Evolutionary conservation across 2,797 vertebrate genomes (phyloP).

Genomic region (Hoplostethus mediterraneus): DNA sequence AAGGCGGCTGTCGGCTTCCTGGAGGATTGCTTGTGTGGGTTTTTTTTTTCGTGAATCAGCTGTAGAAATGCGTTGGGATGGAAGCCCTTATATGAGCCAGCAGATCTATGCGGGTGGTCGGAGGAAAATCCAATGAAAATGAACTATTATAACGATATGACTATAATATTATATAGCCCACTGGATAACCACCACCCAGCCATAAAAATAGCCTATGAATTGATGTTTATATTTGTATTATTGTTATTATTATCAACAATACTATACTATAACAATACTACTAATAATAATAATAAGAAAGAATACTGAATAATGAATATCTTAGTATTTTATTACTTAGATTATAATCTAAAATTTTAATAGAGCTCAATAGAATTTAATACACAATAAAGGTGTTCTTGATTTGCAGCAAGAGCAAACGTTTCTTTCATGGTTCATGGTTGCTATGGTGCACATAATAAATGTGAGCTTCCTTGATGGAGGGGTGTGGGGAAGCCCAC

Average conservation of each 20-base stretch:
- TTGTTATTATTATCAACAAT: too few relatives aligned
- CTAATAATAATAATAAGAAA: too few relatives aligned
- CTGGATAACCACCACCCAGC: too few relatives aligned
- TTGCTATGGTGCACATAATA: constrained; percentile 70
- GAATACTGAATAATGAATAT: too few relatives aligned
- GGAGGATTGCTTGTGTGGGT: constrained; percentile 41
- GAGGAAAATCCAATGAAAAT: constrained; percentile 40
- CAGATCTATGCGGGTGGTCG: constrained; percentile 57
- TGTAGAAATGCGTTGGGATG: constrained; percentile 32
- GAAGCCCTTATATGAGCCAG: constrained; percentile 56
- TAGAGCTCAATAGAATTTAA: too few relatives aligned
- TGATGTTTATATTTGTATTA: too few relatives aligned
- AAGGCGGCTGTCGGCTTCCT: neutral
- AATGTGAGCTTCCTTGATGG: constrained; percentile 40
- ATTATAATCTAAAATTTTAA: too few relatives aligned
- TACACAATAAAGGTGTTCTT: too few relatives aligned
- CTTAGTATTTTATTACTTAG: too few relatives aligned
- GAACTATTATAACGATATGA: neutral
- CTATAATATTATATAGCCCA: neutral
- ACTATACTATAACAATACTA: too few relatives aligned
- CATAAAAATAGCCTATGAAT: too few relatives aligned
- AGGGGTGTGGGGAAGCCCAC: constrained; percentile 70
- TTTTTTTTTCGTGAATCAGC: constrained; percentile 64
- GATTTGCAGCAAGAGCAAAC: too few relatives aligned
- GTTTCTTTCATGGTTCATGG: constrained; percentile 56